Evolutionary conservation across 1,140 invertebrate species (phyloP), one percentile per base, ranked within the genome.

Genomic region (Pseudomyrmex concolor): DNA sequence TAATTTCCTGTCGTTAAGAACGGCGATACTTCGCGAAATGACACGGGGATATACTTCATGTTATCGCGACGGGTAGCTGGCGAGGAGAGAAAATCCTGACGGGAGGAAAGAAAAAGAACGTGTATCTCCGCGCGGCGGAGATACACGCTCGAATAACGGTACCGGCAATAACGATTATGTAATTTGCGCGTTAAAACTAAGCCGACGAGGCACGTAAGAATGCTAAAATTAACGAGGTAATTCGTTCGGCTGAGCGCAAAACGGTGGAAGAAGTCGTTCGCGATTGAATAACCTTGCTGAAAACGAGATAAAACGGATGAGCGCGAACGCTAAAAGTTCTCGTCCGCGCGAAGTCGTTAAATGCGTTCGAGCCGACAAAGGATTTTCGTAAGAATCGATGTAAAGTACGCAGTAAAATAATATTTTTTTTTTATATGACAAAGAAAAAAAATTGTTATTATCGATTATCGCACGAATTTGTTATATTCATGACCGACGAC

Each of bases 1-100:
- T 87, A 88, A 88, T 87, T 87, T 88, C 70, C 83, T 87, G 86
- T 85, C 86, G 86, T 87, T 73, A 77, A 63, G 25, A 76, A 51
- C 67, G 80, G 55, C 72, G 84, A 76, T 68, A 73, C 55, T 55
- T 48, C 12, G 55, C 70, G n/a, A 63, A 77, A 71, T 85, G 86
- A 87, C 86, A 59, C 71, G 67, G 66, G 68, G 34, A 34, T 34
- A 83, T 87, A 86, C 66, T 55, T 51, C 54, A 17, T 34, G 66
- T 63, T 54, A 60, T 15, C 45, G 13, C 34, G 59, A 9, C 10
- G 8, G 12, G 43, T 19, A 25, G 59, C n/a, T 25, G 50, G 64
- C 76, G 64, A 82, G 83, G 34, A 0, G 34, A 34, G 34, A 34
- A 34, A 76, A 85, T 71, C 59, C n/a, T 25, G 48, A 8, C 62